Evolutionary conservation across 2,888 invertebrate genomes (phyloP), one percentile per base, ranked within the genome.

Genomic region (Lithophane ornitopus): DNA sequence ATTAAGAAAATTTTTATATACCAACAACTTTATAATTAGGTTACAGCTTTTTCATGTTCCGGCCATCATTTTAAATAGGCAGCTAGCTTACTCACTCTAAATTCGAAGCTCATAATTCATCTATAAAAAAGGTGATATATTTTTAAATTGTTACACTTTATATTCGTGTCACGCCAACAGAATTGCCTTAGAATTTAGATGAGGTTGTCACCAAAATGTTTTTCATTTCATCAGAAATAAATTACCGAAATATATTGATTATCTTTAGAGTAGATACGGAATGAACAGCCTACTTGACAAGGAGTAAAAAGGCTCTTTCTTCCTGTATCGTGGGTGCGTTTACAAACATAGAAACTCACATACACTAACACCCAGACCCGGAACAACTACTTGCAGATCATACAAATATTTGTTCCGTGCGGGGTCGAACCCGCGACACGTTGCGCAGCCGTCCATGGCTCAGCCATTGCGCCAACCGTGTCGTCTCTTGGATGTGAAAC

Each of bases 121-220:
- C 56, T 67, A 70, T 78, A 58, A 84, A 81, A 79, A 78, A 71
- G n/a, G 54, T 69, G 73, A 67, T 61, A 70, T 67, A 63, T 76
- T 84, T 76, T 78, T 59, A 84, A 84, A 82, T 82, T 82, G 39
- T 72, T 74, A 69, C 58, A 52, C 52, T 85, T 74, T 65, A 54
- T 78, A 84, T 85, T 85, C 78, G 3, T 39, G 34, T 76, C 76
- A 78, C 72, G 84, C 22, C 11, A 65, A 41, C 41, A 14, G 58
- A 44, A 34, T 69, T 73, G 58, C 77, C 59, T 74, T 76, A 41
- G 83, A 85, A 85, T 85, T 74, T 78, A 68, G 63, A 85, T 83
- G 78, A 85, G 78, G 73, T 56, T 74, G 72, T 81, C 78, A 73
- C 67, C 74, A 78, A 81, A 66, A 80, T 44, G 65, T 68, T 78